Percentiles rank a stretch among this genome's conserved stretches.
Evolutionary conservation across 2,888 invertebrate species (phyloP).

Genomic region (Orthonychiurus folsomi): DNA sequence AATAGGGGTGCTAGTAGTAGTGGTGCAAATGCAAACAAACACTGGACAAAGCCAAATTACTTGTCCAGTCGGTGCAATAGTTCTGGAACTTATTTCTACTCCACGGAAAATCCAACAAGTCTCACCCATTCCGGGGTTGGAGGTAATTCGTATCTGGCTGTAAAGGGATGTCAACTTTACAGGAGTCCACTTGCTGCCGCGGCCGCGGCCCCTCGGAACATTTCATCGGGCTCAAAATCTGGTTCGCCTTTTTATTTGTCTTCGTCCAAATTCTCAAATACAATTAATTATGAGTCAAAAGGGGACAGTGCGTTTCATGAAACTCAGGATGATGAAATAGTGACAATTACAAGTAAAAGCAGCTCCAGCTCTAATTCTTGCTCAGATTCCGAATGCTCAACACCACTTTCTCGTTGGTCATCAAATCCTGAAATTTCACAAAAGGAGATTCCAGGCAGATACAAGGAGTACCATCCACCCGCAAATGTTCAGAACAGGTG

Average conservation of each 20-base stretch:
- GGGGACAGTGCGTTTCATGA: conserved; percentile 10
- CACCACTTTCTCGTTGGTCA: conserved; percentile 31
- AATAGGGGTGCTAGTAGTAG: not conserved
- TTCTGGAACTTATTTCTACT: not conserved
- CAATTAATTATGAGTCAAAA: conserved; percentile 14
- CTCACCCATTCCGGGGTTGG: not conserved
- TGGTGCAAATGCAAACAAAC: too few relatives aligned
- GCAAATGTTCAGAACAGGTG: conserved; percentile 34
- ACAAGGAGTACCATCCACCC: conserved; percentile 30
- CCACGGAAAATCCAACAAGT: not conserved
- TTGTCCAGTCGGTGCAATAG: not conserved
- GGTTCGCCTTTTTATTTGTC: not conserved
- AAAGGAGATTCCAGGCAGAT: conserved; percentile 6
- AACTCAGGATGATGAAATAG: conserved; percentile 17
- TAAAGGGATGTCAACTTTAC: conserved; percentile 30
- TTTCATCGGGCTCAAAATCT: not conserved
- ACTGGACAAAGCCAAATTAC: conserved; percentile 5
- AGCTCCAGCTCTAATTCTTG: not conserved
- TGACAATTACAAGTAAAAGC: not conserved
- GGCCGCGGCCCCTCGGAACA: not conserved
- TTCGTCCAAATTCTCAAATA: not conserved
- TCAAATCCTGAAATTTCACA: conserved; percentile 34
- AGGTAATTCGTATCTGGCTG: conserved; percentile 21
- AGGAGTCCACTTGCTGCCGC: conserved; percentile 15
- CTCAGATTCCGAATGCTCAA: not conserved